phyloP scores from a whole-genome alignment of 2,888 invertebrate species.

The Phortica magna region DNA sequence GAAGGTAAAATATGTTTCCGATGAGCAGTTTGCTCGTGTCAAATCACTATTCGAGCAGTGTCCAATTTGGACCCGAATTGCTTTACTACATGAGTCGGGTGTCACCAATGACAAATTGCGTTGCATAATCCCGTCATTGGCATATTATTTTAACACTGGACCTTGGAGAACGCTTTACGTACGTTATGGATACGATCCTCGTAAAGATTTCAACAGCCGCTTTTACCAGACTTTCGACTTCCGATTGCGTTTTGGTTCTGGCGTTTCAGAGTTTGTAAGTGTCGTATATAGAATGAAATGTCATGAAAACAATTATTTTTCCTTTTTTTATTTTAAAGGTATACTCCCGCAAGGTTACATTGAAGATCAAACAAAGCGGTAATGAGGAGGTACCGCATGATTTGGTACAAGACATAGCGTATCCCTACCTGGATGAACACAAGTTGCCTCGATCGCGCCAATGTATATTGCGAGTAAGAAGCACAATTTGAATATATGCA shows the following conservation, averaged over 20 bases:
- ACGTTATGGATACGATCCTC: slow-evolving; percentile 93
- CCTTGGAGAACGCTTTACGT: slow-evolving; percentile 97
- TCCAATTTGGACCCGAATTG: slow-evolving; percentile 93
- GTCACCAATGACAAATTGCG: slow-evolving; percentile 83
- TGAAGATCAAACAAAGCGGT: slow-evolving; percentile 56
- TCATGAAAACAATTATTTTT: too few relatives aligned
- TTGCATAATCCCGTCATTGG: slow-evolving; percentile 88
- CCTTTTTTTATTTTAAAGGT: slow-evolving; percentile 41
- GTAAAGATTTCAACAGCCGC: slow-evolving; percentile 86
- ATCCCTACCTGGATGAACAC: slow-evolving; percentile 83
- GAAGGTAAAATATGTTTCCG: slow-evolving; percentile 77
- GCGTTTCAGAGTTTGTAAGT: slow-evolving; percentile 73
- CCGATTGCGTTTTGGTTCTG: slow-evolving; percentile 79
- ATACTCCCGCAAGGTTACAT: slow-evolving; percentile 61
- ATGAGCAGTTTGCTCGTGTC: slow-evolving; percentile 79
- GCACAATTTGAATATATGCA: background rate
- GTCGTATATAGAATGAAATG: background rate
- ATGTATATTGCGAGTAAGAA: slow-evolving; percentile 90
- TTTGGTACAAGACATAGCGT: slow-evolving; percentile 73
- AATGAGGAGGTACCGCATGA: slow-evolving; percentile 67
- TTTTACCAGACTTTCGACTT: slow-evolving; percentile 94
- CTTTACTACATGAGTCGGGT: slow-evolving; percentile 83
- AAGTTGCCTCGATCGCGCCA: slow-evolving; percentile 89
- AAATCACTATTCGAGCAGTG: slow-evolving; percentile 87
- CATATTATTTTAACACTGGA: slow-evolving; percentile 91